Conservation (phyloP, 2,888 invertebrate species). For the Andrena hattorfiana region DNA sequence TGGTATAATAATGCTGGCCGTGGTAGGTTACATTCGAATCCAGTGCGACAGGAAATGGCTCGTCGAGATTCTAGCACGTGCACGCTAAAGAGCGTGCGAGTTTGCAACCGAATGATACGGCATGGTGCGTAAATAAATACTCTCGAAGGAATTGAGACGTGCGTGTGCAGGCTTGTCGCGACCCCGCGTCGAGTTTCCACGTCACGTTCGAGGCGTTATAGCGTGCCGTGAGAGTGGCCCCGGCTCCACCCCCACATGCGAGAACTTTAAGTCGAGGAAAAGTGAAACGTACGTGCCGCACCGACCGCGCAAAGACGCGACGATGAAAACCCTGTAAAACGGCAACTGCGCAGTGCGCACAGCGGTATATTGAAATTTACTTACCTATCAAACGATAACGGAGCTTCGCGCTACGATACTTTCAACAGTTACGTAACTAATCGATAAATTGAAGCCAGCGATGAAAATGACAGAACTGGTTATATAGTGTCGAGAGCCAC, state of each 20-base stretch:
- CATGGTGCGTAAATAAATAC: constrained; percentile 32
- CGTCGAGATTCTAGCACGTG: not conserved
- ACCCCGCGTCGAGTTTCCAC: not conserved
- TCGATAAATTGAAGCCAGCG: not conserved
- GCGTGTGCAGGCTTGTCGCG: constrained; percentile 6
- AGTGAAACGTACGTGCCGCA: constrained; percentile 40
- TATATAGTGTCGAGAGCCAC: constrained; percentile 8
- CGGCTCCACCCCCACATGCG: not conserved
- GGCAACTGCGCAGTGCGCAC: constrained; percentile 4
- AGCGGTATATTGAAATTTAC: constrained; percentile 23
- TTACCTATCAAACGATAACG: not conserved
- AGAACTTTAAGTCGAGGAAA: constrained; percentile 37
- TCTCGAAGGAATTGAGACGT: not conserved
- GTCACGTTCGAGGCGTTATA: constrained; percentile 37
- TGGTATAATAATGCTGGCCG: too few relatives aligned
- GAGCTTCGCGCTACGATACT: not conserved
- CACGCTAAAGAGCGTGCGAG: not conserved
- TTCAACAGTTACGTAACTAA: not conserved
- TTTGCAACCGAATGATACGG: not conserved
- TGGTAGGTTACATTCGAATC: too few relatives aligned
- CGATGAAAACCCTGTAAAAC: constrained; percentile 17
- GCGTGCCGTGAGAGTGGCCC: constrained; percentile 25
- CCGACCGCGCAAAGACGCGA: not conserved
- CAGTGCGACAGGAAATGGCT: too few relatives aligned
- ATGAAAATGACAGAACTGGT: constrained; percentile 16